Conservation (phyloP, 2,888 invertebrate genomes). For the Volucella zonaria region DNA sequence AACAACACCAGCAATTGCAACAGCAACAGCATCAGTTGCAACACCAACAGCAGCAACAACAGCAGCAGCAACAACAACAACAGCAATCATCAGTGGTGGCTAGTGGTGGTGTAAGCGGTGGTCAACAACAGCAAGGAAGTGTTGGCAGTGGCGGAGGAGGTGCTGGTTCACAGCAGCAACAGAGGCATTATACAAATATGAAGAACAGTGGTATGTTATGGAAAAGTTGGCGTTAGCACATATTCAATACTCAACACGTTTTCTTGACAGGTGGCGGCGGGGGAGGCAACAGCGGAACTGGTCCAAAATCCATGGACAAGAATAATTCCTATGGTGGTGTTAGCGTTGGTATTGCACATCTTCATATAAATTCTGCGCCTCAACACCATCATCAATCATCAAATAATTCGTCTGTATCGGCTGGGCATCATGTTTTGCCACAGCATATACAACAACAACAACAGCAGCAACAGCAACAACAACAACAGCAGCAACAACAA, state of each 20-base stretch:
- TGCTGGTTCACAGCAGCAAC: slow-evolving; percentile 72
- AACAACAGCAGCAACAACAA: slow-evolving; percentile 77
- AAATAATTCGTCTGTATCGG: slow-evolving; percentile 67
- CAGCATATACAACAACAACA: slow-evolving; percentile 77
- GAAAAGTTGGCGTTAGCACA: slow-evolving; percentile 71
- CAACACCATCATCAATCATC: slow-evolving; percentile 76
- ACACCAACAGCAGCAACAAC: slow-evolving; percentile 70
- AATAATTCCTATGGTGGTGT: slow-evolving; percentile 76
- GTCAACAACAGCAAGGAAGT: slow-evolving; percentile 73
- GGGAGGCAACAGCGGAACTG: slow-evolving; percentile 53
- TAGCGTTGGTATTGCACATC: slow-evolving; percentile 76
- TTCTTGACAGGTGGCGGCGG: slow-evolving; percentile 71
- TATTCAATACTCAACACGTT: slow-evolving; percentile 72
- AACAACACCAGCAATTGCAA: slow-evolving; percentile 76
- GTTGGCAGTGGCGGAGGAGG: slow-evolving; percentile 73
- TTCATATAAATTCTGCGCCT: slow-evolving; percentile 78
- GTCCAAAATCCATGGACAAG: slow-evolving; percentile 77
- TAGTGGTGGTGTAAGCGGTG: slow-evolving; percentile 57
- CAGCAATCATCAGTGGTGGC: slow-evolving; percentile 72
- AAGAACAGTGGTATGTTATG: slow-evolving; percentile 73
- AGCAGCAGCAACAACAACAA: slow-evolving; percentile 77
- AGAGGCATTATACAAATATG: slow-evolving; percentile 67
- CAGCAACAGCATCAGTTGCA: slow-evolving; percentile 76
- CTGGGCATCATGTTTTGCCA: slow-evolving; percentile 75
- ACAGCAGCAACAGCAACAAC: slow-evolving; percentile 76